A percentile compares a stretch with the other conserved stretches of the same genome.
phyloP scores from a whole-genome alignment of 2,888 invertebrate species.

The Adelphocoris suturalis region DNA sequence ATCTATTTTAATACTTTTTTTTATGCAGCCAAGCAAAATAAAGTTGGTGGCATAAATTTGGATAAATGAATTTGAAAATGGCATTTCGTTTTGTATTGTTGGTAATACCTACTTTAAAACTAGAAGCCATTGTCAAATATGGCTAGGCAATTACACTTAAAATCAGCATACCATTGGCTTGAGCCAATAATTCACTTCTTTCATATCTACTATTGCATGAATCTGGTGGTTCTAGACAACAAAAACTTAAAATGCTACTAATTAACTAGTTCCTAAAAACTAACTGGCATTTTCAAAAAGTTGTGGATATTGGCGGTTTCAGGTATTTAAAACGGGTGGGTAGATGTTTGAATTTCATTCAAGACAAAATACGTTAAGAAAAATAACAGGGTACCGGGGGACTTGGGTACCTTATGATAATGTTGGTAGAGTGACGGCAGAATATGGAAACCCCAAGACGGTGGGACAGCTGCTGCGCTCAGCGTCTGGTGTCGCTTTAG shows the following conservation, averaged over 20 bases:
- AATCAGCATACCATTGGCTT: too few relatives aligned
- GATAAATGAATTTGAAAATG: too few relatives aligned
- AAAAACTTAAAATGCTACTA: background rate
- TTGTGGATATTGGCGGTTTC: background rate
- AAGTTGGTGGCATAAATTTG: too few relatives aligned
- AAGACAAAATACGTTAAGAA: background rate
- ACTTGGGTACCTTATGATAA: constrained; percentile 87
- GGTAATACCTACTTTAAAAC: too few relatives aligned
- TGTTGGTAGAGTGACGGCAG: constrained; percentile 90
- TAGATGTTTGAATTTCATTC: background rate
- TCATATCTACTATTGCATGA: background rate
- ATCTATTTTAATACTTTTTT: too few relatives aligned
- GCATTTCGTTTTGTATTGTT: too few relatives aligned
- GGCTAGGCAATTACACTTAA: too few relatives aligned
- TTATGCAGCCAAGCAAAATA: too few relatives aligned
- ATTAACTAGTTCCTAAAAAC: too few relatives aligned
- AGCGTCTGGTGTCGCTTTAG: constrained; percentile 79
- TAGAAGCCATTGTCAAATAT: too few relatives aligned
- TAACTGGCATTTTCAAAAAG: background rate
- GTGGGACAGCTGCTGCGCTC: constrained; percentile 78
- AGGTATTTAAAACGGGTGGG: background rate
- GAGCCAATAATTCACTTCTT: too few relatives aligned
- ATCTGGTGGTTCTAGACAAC: too few relatives aligned
- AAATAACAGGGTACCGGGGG: background rate
- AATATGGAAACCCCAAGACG: constrained; percentile 91